Evolutionary conservation across 2,113 vertebrate genomes (phyloP).

Genomic region (Danio rerio): DNA sequence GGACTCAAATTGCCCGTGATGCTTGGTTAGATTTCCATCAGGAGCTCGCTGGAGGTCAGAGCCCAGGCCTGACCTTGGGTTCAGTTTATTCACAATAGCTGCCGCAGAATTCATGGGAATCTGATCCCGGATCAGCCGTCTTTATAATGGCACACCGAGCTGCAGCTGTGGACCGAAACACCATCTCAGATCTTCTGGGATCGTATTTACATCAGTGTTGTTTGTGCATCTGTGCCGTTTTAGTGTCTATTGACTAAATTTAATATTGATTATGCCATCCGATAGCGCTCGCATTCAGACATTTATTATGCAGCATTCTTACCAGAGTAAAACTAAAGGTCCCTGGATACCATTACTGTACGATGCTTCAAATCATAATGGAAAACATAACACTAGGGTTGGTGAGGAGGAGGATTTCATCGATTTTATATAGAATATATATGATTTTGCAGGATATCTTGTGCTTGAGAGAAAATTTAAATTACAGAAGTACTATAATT

Average conservation of each 20-base stretch:
- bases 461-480: no score
- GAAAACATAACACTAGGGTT: background rate
- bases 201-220: slow-evolving; percentile 1
- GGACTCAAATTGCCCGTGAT: slow-evolving; percentile 65
- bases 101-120: background rate
- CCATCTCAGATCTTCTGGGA: background rate
- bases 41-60: slow-evolving; percentile 67
- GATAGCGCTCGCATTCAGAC: background rate
- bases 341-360: background rate
- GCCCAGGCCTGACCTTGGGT: slow-evolving; percentile 53
- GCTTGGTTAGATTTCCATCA: slow-evolving; percentile 74
- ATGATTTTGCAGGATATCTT: background rate
- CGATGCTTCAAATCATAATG: background rate
- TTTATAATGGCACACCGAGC: background rate
- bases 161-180: slow-evolving; percentile 7
- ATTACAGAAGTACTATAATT: no score
- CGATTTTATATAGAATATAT: background rate
- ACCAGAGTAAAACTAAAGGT: background rate
- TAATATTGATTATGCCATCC: slow-evolving; percentile 18
- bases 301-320: background rate
- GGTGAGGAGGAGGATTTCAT: background rate
- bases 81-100: slow-evolving; percentile 15
- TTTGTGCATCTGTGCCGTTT: background rate
- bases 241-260: slow-evolving; percentile 1
- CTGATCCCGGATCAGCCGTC: slow-evolving; percentile 6